Evolutionary conservation across 2,888 invertebrate genomes (phyloP).

Genomic region (Spisula subtruncata): DNA sequence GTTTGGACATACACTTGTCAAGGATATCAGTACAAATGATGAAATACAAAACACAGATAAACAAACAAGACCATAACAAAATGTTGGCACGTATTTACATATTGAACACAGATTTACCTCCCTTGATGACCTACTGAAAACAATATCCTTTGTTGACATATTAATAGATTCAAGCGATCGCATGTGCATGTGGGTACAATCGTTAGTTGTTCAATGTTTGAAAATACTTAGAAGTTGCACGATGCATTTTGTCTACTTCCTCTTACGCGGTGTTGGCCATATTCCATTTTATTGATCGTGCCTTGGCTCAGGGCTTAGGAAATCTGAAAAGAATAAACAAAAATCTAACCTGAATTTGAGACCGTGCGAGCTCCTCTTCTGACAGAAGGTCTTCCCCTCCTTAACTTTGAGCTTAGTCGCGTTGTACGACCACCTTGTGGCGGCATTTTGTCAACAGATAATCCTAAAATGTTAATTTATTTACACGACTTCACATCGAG

Average conservation of each 20-base stretch:
- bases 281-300: conserved; percentile 48
- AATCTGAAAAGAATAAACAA: conserved; percentile 33
- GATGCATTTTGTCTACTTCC: not conserved
- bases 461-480: conserved; percentile 49
- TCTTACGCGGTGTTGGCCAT: not conserved
- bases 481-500: conserved; percentile 59
- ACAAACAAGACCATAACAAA: too few relatives aligned
- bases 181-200: not conserved
- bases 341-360: conserved; percentile 71
- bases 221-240: not conserved
- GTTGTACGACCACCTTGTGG: conserved; percentile 79
- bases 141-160: conserved; percentile 63
- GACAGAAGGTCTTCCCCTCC: conserved; percentile 64
- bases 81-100: too few relatives aligned
- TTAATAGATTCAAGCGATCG: conserved; percentile 39
- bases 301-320: conserved; percentile 31
- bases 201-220: not conserved
- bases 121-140: conserved; percentile 60
- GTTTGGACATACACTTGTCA: too few relatives aligned
- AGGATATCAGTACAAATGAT: too few relatives aligned
- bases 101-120: conserved; percentile 37
- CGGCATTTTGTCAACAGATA: conserved; percentile 76
- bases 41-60: too few relatives aligned
- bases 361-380: conserved; percentile 64
- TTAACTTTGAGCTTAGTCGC: conserved; percentile 78